Evolutionary conservation across 2,797 vertebrate genomes (phyloP).

Genomic region (Hypotaenidia philippensis): DNA sequence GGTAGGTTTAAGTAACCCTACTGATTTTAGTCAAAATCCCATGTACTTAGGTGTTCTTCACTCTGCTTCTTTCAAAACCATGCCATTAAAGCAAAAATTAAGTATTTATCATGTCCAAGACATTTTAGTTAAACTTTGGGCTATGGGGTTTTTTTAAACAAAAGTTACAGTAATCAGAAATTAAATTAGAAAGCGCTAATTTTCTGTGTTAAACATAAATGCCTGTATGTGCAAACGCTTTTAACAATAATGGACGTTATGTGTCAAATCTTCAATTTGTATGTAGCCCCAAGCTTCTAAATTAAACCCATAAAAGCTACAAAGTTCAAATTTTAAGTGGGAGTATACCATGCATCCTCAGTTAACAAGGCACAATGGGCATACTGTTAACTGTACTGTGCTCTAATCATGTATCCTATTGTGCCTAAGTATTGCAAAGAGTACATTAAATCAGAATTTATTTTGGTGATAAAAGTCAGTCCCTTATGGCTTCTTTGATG

Average conservation of each 20-base stretch:
- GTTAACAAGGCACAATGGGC: constrained; percentile 44
- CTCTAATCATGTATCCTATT: constrained; percentile 12
- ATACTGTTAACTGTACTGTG: background rate
- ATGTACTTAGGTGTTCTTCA: background rate
- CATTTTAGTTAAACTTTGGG: background rate
- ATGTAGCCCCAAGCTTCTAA: background rate
- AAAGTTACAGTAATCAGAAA: background rate
- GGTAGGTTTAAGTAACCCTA: background rate
- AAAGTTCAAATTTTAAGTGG: constrained; percentile 11
- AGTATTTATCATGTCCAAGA: background rate
- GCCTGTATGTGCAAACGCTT: background rate
- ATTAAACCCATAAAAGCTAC: constrained; percentile 20
- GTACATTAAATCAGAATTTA: constrained; percentile 32
- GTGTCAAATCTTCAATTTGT: background rate
- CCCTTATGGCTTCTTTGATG: background rate
- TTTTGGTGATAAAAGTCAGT: constrained; percentile 38
- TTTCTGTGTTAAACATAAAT: background rate
- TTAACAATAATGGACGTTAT: background rate
- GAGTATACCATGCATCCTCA: background rate
- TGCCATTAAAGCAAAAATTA: background rate
- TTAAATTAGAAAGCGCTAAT: background rate
- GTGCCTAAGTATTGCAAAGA: constrained; percentile 6
- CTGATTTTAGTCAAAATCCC: background rate
- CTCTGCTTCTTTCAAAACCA: background rate
- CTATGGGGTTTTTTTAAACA: background rate